Conservation (phyloP, 2,888 invertebrate species). For the Oscheius sp. region DNA sequence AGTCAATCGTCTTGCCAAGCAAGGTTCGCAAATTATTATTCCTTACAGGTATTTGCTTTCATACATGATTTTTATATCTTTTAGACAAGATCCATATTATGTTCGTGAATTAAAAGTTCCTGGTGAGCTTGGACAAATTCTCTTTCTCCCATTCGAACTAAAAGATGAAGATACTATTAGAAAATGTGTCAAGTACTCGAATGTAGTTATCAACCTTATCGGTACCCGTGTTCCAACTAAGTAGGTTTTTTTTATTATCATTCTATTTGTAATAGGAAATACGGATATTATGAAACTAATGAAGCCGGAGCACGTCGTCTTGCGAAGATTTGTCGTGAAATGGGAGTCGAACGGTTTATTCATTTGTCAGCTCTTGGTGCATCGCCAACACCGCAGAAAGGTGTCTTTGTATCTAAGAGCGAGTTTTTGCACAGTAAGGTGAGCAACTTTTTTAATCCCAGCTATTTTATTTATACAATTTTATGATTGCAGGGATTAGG, state of each 20-base stretch:
- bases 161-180: slow-evolving; percentile 85
- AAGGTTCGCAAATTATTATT: slow-evolving; percentile 81
- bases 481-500: slow-evolving; percentile 74
- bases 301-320: slow-evolving; percentile 84
- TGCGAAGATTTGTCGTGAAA: slow-evolving; percentile 80
- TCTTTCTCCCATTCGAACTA: slow-evolving; percentile 79
- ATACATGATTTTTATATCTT: background rate
- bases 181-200: slow-evolving; percentile 84
- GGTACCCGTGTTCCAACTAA: slow-evolving; percentile 91
- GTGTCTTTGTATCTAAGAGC: slow-evolving; percentile 72
- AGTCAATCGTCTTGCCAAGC: slow-evolving; percentile 82
- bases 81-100: slow-evolving; percentile 80
- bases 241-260: slow-evolving; percentile 61
- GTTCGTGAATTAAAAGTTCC: slow-evolving; percentile 82
- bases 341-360: slow-evolving; percentile 88
- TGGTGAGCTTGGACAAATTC: slow-evolving; percentile 82
- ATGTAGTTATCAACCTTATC: slow-evolving; percentile 93
- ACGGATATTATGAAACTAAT: slow-evolving; percentile 85
- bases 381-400: slow-evolving; percentile 78
- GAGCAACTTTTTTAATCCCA: too few relatives aligned
- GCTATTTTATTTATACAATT: background rate
- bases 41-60: slow-evolving; percentile 82
- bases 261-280: slow-evolving; percentile 79
- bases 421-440: slow-evolving; percentile 81
- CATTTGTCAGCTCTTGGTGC: slow-evolving; percentile 90